Percentiles rank a stretch among this genome's conserved stretches.
Conservation (phyloP, 2,113 vertebrate species). For the Brachirus orientalis region DNA sequence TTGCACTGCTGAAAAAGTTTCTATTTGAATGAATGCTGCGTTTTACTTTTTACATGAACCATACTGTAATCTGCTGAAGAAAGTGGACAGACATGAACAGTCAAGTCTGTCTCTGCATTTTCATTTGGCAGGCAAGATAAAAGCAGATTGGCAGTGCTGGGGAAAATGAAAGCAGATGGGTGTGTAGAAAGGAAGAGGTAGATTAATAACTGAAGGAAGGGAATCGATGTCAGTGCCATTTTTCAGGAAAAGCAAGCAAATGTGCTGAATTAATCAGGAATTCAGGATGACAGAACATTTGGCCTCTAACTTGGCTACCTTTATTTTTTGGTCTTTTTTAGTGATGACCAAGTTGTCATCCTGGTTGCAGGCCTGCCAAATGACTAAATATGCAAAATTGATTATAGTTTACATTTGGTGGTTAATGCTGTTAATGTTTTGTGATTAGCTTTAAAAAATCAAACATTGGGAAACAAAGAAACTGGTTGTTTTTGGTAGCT, state of each 20-base stretch:
- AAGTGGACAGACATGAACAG: conserved; percentile 11
- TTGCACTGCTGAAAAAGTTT: conserved; percentile 4
- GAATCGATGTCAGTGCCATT: conserved; percentile 9
- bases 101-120: conserved; percentile 43
- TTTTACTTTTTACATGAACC: conserved; percentile 1
- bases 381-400: not conserved
- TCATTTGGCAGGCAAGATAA: conserved; percentile 32
- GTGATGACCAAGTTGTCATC: conserved; percentile 14
- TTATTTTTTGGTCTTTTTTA: conserved; percentile 30
- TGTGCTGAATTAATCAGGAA: not conserved
- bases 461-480: not conserved
- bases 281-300: conserved; percentile 18
- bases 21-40: not conserved
- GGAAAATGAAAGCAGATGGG: conserved; percentile 19
- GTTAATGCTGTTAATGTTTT: not conserved
- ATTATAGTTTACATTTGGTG: not conserved
- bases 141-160: conserved; percentile 27
- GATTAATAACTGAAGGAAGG: conserved; percentile 18
- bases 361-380: conserved; percentile 5
- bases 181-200: conserved; percentile 1
- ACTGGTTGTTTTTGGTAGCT: not conserved
- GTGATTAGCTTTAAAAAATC: not conserved
- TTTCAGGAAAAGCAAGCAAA: conserved; percentile 15
- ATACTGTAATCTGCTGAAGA: conserved; percentile 5
- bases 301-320: conserved; percentile 4